These are phyloP conservation scores for Metopia argyrocephala DNA, from an alignment of 2,888 invertebrate species.

Conservation along the genomic window DNA sequence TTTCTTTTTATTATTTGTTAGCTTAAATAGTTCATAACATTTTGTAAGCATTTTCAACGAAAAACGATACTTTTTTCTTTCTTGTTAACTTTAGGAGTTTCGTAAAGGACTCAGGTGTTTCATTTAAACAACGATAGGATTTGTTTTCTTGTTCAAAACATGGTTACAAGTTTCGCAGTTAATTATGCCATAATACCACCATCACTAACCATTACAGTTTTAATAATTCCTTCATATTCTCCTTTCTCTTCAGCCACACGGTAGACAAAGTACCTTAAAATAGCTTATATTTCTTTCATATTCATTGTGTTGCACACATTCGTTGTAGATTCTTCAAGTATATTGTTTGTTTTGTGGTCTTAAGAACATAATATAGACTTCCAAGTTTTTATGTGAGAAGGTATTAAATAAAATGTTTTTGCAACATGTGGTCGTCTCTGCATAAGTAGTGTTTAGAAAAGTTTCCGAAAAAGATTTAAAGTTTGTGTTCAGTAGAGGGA, in stretches of 20 bases:
- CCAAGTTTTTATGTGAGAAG: conserved; percentile 50
- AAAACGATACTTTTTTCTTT: conserved; percentile 25
- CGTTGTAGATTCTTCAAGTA: background rate
- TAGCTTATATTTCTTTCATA: background rate
- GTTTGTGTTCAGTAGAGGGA: background rate
- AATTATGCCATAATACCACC: conserved; percentile 58
- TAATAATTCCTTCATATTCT: background rate
- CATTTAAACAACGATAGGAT: conserved; percentile 51
- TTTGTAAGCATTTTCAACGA: conserved; percentile 15
- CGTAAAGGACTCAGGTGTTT: conserved; percentile 54
- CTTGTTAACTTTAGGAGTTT: background rate
- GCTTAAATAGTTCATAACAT: conserved; percentile 54
- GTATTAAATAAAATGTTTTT: conserved; percentile 61
- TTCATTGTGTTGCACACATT: conserved; percentile 11
- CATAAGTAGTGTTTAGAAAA: conserved; percentile 48
- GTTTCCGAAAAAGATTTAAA: conserved; percentile 20
- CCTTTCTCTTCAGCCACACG: background rate
- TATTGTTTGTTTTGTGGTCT: conserved; percentile 35
- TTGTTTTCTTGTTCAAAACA: conserved; percentile 52
- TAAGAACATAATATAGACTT: conserved; percentile 59
- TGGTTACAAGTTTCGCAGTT: conserved; percentile 62
- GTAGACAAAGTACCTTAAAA: conserved; percentile 7
- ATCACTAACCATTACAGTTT: conserved; percentile 48
- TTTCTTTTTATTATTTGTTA: conserved; percentile 31
- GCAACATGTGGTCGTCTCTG: conserved; percentile 57